Evolutionary conservation across 2,797 vertebrate species (phyloP).

Genomic region (Sebastolobus altivelis): DNA sequence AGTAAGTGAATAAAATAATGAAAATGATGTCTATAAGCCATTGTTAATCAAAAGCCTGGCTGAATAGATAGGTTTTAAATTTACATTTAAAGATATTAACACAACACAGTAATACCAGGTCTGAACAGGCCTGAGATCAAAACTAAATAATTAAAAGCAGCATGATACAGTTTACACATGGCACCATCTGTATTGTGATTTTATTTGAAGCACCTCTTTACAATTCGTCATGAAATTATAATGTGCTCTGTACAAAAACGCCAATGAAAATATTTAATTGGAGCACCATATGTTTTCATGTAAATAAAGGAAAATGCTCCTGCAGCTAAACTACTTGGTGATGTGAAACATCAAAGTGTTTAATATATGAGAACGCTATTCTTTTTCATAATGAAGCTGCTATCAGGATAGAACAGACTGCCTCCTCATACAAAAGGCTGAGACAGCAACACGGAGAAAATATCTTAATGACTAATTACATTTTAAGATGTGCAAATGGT

Average conservation of each 20-base stretch:
- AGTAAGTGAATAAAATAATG: background rate
- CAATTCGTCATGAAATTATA: background rate
- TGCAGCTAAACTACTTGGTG: constrained; percentile 46
- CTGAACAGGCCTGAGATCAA: background rate
- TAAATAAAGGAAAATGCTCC: constrained; percentile 55
- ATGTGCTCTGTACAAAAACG: background rate
- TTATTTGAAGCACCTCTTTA: constrained; percentile 13
- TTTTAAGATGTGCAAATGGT: constrained; percentile 77
- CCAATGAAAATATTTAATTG: constrained; percentile 29
- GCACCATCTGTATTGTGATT: background rate
- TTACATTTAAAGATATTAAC: too few relatives aligned
- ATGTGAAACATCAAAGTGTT: constrained; percentile 71
- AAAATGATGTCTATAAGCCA: too few relatives aligned
- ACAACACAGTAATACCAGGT: background rate
- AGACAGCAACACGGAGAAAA: constrained; percentile 65
- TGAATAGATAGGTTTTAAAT: too few relatives aligned
- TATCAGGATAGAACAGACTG: constrained; percentile 76
- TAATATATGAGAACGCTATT: constrained; percentile 46
- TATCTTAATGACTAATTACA: constrained; percentile 78
- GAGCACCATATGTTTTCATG: constrained; percentile 41
- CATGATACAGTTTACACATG: background rate
- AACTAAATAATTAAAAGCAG: background rate
- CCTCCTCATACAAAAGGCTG: constrained; percentile 58
- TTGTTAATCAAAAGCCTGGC: too few relatives aligned
- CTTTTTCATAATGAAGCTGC: constrained; percentile 62